phyloP scores from a whole-genome alignment of 2,888 invertebrate species.

The Plusia festucae region DNA sequence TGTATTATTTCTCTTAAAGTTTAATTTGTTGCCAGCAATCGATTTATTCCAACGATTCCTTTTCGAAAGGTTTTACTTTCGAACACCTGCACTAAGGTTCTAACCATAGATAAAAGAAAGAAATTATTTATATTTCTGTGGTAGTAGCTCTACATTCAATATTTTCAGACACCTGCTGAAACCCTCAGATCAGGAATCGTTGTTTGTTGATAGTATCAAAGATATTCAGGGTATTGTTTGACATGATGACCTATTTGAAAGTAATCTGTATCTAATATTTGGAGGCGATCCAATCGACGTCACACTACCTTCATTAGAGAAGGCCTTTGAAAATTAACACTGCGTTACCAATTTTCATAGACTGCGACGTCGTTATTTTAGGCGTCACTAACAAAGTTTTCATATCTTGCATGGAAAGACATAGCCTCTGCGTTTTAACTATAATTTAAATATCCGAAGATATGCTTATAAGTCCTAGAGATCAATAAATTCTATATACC shows the following conservation, averaged over 20 bases:
- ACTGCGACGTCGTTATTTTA: slow-evolving; percentile 15
- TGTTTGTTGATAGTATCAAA: slow-evolving; percentile 34
- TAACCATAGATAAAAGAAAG: too few species aligned
- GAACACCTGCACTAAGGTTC: too few species aligned
- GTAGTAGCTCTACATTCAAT: slow-evolving; percentile 9
- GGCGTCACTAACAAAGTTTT: slow-evolving; percentile 10
- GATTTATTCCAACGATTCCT: too few species aligned
- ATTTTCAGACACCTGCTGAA: too few species aligned
- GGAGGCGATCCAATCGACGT: slow-evolving; percentile 63
- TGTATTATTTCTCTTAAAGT: too few species aligned
- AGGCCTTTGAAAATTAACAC: slow-evolving; percentile 57
- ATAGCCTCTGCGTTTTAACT: background rate
- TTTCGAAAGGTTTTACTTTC: too few species aligned
- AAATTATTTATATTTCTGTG: too few species aligned
- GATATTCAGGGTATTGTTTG: slow-evolving; percentile 48
- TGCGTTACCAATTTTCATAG: slow-evolving; percentile 47
- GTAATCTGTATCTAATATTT: slow-evolving; percentile 55
- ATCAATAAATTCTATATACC: too few species aligned
- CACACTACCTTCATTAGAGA: slow-evolving; percentile 48
- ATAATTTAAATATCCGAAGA: background rate
- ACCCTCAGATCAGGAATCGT: slow-evolving; percentile 28
- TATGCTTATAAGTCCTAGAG: background rate
- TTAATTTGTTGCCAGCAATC: too few species aligned
- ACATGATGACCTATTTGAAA: slow-evolving; percentile 52
- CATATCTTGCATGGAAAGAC: background rate